A percentile compares a stretch with the other conserved stretches of the same genome.
phyloP scores from a whole-genome alignment of 2,888 invertebrate species.

The Dilophus febrilis region DNA sequence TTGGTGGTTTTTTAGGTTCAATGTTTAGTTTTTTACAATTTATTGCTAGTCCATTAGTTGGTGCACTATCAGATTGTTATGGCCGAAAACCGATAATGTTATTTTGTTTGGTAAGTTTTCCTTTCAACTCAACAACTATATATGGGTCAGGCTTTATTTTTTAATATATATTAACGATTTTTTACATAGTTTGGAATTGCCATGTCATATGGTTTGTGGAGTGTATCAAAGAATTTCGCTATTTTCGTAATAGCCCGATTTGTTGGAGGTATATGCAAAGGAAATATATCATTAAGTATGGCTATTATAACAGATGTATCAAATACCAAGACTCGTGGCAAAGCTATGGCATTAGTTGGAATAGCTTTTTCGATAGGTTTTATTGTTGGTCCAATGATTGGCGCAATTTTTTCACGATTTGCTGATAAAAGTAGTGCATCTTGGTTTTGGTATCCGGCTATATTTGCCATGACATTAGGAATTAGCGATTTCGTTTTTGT shows the following conservation, averaged over 20 bases:
- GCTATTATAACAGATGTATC: conserved; percentile 90
- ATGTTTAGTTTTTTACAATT: conserved; percentile 94
- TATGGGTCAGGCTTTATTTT: conserved; percentile 2
- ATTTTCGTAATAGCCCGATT: conserved; percentile 84
- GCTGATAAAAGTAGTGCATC: conserved; percentile 42
- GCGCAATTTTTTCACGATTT: conserved; percentile 67
- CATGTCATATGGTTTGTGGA: conserved; percentile 78
- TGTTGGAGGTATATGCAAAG: conserved; percentile 89
- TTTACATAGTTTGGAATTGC: conserved; percentile 61
- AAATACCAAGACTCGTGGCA: conserved; percentile 63
- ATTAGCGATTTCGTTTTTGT: conserved; percentile 63
- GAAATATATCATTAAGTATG: conserved; percentile 88
- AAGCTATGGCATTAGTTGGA: conserved; percentile 95
- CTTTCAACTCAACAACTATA: conserved; percentile 3
- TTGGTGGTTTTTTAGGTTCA: conserved; percentile 89
- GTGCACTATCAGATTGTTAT: conserved; percentile 87
- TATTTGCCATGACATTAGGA: conserved; percentile 57
- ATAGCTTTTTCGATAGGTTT: conserved; percentile 97
- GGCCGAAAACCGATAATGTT: conserved; percentile 79
- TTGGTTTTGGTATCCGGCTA: conserved; percentile 71
- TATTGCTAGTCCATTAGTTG: conserved; percentile 81
- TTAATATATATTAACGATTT: conserved; percentile 8
- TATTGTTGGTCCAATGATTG: conserved; percentile 87
- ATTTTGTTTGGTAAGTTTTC: conserved; percentile 54
- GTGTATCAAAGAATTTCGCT: conserved; percentile 67